Evolutionary conservation across 1,140 invertebrate genomes (phyloP).

Genomic region (Leptestheria dahalacensis): DNA sequence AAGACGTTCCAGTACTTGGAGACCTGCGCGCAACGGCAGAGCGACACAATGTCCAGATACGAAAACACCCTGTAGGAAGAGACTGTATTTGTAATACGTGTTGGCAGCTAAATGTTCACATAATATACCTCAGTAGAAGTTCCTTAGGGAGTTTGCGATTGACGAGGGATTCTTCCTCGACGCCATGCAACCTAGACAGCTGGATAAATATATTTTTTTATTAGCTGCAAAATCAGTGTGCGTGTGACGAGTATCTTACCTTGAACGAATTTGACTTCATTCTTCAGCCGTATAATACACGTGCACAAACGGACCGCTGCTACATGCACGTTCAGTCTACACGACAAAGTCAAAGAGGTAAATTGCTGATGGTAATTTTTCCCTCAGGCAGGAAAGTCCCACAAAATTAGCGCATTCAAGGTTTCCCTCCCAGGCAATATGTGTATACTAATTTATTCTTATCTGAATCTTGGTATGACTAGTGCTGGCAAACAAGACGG

Average conservation of each 20-base stretch:
- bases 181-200: conserved; percentile 10
- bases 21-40: conserved; percentile 93
- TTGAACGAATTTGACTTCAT: conserved; percentile 15
- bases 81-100: conserved; percentile 2
- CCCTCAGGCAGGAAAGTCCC: no score
- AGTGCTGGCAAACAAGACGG: no score
- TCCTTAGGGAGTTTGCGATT: conserved; percentile 95
- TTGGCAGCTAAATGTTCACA: conserved; percentile 7
- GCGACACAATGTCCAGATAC: conserved; percentile 89
- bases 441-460: no score
- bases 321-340: no score
- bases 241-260: neutral
- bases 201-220: neutral
- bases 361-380: no score
- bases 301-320: no score
- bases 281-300: neutral
- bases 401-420: no score
- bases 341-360: no score
- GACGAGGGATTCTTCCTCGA: conserved; percentile 65
- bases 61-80: conserved; percentile 69
- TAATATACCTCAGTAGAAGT: conserved; percentile 57
- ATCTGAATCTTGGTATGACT: no score
- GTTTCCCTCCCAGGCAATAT: no score
- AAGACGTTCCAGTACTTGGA: conserved; percentile 94
- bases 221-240: neutral